Evolutionary conservation across 2,888 invertebrate genomes (phyloP).

Genomic region (Drosophila monieri): DNA sequence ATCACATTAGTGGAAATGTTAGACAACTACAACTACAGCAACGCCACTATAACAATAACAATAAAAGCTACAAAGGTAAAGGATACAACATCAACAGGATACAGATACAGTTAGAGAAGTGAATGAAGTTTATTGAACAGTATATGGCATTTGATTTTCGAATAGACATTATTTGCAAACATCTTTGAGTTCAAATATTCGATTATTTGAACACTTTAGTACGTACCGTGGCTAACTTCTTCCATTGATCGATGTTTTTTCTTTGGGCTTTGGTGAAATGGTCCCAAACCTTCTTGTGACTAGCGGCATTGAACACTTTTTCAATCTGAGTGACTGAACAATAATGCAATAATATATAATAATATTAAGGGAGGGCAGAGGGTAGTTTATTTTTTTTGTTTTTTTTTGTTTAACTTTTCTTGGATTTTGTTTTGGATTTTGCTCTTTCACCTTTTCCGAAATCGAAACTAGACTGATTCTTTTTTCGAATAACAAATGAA

Average conservation of each 20-base stretch:
- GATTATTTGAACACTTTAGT: constrained; percentile 73
- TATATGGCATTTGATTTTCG: constrained; percentile 13
- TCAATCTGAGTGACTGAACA: constrained; percentile 98
- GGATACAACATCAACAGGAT: constrained; percentile 10
- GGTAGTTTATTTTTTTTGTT: constrained; percentile 63
- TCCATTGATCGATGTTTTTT: constrained; percentile 99
- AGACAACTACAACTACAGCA: constrained; percentile 16
- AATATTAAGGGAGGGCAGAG: constrained; percentile 80
- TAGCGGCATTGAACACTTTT: constrained; percentile 97
- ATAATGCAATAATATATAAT: constrained; percentile 84
- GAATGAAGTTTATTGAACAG: constrained; percentile 28
- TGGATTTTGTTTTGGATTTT: constrained; percentile 36
- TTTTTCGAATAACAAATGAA: constrained; percentile 29
- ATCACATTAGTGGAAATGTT: constrained; percentile 20
- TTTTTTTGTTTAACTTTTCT: constrained; percentile 32
- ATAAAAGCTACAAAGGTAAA: constrained; percentile 12
- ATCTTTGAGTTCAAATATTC: constrained; percentile 52
- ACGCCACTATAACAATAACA: constrained; percentile 6
- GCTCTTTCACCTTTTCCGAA: constrained; percentile 45
- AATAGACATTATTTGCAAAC: constrained; percentile 30
- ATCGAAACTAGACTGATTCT: constrained; percentile 45
- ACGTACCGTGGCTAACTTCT: constrained; percentile 97
- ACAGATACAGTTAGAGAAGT: constrained; percentile 1
- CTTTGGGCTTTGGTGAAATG: constrained; percentile 99
- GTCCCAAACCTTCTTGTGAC: constrained; percentile 99